Evolutionary conservation across 1,140 invertebrate genomes (phyloP), one percentile per base, ranked within the genome.

Genomic region (Tenebrio molitor): DNA sequence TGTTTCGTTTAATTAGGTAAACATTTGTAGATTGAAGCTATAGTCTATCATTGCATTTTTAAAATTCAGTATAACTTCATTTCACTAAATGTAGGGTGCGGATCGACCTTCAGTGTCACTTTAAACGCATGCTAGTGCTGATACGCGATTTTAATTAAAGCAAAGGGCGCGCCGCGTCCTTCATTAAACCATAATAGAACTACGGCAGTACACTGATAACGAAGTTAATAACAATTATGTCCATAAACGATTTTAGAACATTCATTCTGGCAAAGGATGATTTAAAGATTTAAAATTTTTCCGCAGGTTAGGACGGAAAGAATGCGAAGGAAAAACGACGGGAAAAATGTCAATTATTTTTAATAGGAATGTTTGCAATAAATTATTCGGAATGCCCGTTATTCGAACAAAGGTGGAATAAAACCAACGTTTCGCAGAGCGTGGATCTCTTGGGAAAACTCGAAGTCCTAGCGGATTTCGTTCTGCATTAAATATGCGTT

Each of bases 341-440:
- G 23, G 29, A 50, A 50, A 17, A 50, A 50, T 50, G 44, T 50
- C 44, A 50, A 50, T 50, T 50, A 50, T 50, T 50, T 50, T 50
- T 50, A 50, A 50, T 50, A 50, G 44, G 44, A 50, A 50, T 50
- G 15, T 50, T 50, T 50, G 44, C 44, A 50, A 50, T 50, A 50
- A 50, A 50, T 50, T 50, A 50, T 17, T 50, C 17, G 14, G 44
- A 50, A 50, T 50, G 44, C 19, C 10, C 23, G 15, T 8, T 16
- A 16, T 50, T 50, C 12, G 44, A 46, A 46, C 12, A 10, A 19
- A 50, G 44, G 19, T 7, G 17, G 44, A n/a, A 19, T 7, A 58
- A 29, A 58, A 29, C 50, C 50, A 15, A 25, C 23, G 21, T 15
- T 58, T 58, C 23, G 19, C n/a, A 12, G 23, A 58, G 2, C 23